phyloP scores from a whole-genome alignment of 2,113 vertebrate genomes.

The Nannobrachium achirus region DNA sequence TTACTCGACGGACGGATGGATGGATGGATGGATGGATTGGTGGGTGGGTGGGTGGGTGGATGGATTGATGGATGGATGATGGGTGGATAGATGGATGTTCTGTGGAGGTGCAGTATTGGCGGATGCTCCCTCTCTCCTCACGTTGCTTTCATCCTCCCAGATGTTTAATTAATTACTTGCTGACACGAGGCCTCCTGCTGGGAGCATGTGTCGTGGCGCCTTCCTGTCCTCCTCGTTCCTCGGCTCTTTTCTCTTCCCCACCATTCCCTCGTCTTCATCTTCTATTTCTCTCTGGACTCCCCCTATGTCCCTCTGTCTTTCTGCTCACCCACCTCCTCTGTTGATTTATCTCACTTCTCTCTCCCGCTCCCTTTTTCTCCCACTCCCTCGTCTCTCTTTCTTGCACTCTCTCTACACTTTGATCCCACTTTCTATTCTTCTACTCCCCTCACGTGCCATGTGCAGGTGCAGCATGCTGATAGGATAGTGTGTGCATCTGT shows the following conservation, averaged over 20 bases:
- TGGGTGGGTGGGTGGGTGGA: too few relatives aligned
- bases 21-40: too few relatives aligned
- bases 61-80: too few relatives aligned
- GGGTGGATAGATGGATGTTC: too few relatives aligned
- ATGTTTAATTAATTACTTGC: constrained; percentile 36
- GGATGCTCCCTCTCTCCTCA: neutral
- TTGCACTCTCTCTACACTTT: neutral
- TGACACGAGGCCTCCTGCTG: constrained; percentile 18
- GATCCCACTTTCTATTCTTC: neutral
- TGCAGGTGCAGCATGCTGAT: constrained; percentile 18
- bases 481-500: neutral
- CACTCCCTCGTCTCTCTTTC: neutral
- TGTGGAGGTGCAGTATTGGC: neutral
- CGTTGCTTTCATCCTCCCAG: constrained; percentile 30
- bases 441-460: neutral
- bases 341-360: neutral
- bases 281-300: neutral
- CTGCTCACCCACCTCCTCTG: neutral
- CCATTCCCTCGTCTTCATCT: neutral
- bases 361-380: neutral
- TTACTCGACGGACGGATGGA: too few relatives aligned
- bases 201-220: neutral
- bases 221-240: neutral
- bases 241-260: neutral
- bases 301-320: neutral